These are phyloP conservation scores for Zygogramma bicolorata DNA, from an alignment of 2,888 invertebrate genomes.

Conservation along the genomic window DNA sequence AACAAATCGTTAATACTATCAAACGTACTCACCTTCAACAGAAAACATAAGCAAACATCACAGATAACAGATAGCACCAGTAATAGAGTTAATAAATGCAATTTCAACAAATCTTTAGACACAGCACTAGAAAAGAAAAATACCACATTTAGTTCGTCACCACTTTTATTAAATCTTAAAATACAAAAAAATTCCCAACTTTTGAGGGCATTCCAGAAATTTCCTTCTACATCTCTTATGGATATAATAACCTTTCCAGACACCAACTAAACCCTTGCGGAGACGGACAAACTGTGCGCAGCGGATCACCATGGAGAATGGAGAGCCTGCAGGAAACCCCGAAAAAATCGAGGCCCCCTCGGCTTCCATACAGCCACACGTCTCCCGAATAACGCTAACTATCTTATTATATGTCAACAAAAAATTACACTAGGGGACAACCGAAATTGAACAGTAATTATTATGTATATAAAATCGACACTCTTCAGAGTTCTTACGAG, in stretches of 20 bases:
- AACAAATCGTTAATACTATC: background rate
- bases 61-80: no score
- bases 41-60: constrained; percentile 3
- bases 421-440: constrained; percentile 56
- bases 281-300: constrained; percentile 73
- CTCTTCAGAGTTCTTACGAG: constrained; percentile 60
- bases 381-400: constrained; percentile 54
- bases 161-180: constrained; percentile 60
- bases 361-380: constrained; percentile 58
- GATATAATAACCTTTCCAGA: constrained; percentile 86
- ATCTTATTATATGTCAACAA: constrained; percentile 51
- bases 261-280: constrained; percentile 81
- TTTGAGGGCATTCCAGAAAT: constrained; percentile 42
- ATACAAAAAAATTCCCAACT: constrained; percentile 51
- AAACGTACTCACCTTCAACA: constrained; percentile 18
- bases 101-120: constrained; percentile 42
- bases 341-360: constrained; percentile 34
- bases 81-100: background rate
- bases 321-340: constrained; percentile 38
- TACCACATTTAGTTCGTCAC: constrained; percentile 54
- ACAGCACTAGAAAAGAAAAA: constrained; percentile 48
- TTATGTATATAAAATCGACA: constrained; percentile 57
- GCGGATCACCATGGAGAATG: constrained; percentile 46
- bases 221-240: constrained; percentile 80
- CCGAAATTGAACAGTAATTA: constrained; percentile 45